phyloP scores from a whole-genome alignment of 1,140 invertebrate genomes.

The Formica exsecta region DNA sequence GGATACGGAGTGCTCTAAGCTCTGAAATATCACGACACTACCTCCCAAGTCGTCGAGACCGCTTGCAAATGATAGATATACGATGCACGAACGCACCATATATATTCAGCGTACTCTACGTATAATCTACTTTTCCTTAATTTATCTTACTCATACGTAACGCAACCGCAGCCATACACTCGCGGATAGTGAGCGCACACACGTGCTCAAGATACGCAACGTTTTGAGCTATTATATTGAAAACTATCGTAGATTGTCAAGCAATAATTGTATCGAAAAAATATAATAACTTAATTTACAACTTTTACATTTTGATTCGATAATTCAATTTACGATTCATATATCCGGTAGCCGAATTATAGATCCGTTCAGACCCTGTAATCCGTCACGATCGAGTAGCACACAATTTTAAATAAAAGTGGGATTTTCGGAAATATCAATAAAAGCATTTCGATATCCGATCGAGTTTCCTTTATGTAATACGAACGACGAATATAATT shows the following conservation, averaged over 20 bases:
- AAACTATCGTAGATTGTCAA: not conserved
- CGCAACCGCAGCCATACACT: slow-evolving; percentile 29
- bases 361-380: not conserved
- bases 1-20: slow-evolving; percentile 22
- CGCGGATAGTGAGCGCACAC: not conserved
- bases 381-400: not conserved
- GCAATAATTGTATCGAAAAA: not conserved
- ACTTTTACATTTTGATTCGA: too few relatives aligned
- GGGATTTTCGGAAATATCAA: not conserved
- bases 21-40: slow-evolving; percentile 45
- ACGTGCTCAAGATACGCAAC: slow-evolving; percentile 14
- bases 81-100: slow-evolving; percentile 58
- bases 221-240: not conserved
- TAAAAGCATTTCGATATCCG: not conserved
- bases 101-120: slow-evolving; percentile 40
- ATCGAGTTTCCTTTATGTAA: not conserved
- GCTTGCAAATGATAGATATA: slow-evolving; percentile 63
- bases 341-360: too few relatives aligned
- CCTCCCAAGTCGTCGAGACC: slow-evolving; percentile 36
- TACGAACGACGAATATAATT: not conserved
- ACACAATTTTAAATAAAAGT: not conserved
- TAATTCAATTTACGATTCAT: too few relatives aligned
- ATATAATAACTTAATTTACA: too few relatives aligned
- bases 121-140: slow-evolving; percentile 64
- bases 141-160: slow-evolving; percentile 60